Evolutionary conservation across 2,888 invertebrate species (phyloP), one percentile per base, ranked within the genome.

Genomic region (Altica lythri): DNA sequence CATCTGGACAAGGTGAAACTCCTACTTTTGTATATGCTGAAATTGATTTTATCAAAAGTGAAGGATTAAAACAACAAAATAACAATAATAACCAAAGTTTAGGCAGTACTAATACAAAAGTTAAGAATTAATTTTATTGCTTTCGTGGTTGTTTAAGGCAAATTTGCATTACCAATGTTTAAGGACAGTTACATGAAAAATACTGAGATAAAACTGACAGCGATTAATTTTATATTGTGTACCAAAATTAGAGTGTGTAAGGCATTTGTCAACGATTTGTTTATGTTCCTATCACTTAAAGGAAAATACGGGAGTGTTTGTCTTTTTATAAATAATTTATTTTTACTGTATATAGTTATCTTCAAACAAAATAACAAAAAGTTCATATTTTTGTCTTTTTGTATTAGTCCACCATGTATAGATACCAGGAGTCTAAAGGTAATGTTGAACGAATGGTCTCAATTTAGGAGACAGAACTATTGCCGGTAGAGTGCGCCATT

Each of bases 1-100:
- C 43, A 6, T 25, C 30, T 10, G 34, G 19, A n/a, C 29, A 22
- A 2, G 42, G 35, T 43, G 68, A 73, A 55, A 12, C 22, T 5
- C 70, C 80, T 35, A 76, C 78, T 53, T 83, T 86, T 68, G 81
- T 82, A 30, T 91, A 91, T 76, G 90, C 90, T 59, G 86, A 89
- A 78, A 90, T 91, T 57, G 90, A 90, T 80, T 91, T 90, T 76
- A 79, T 83, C 22, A 84, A 85, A 74, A 82, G 84, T 73, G 84
- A 83, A 63, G 76, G 75, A 54, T 69, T 79, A 57, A 78, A 60
- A 35, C 58, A 56, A 10, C 45, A 48, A 22, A 27, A 17, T 34
- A 42, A 30, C 30, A 44, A 44, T 17, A 40, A 40, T 40, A 45
- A 51, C 40, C 59, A 58, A 51, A 56, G 43, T 52, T 49, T 63